Base-by-base conservation (phyloP, 2,113 vertebrate species). In the Rhinoderma darwinii region DNA sequence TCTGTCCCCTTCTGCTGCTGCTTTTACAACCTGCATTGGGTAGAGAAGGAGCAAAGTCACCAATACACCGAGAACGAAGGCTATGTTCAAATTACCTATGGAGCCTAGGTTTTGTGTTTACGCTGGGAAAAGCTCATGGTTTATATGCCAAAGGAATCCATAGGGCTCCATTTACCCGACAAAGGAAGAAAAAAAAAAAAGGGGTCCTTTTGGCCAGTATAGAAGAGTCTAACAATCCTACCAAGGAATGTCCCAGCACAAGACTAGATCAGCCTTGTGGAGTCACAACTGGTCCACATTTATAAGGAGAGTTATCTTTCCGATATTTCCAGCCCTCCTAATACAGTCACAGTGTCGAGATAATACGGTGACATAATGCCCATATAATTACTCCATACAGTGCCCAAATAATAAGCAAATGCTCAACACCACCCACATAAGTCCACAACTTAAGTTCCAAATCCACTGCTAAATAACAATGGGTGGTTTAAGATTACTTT, bases 1-100 rank as follows among this genome's bases (percentile, higher is more conserved):
- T 84, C 93, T 88, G 91, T 98, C 94, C 1, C 96, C 94, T 0
- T 95, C 90, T 0, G 96, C 95, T 0, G 97, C 96, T 0, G 97
- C 97, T 47, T 96, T 93, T 74, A 98, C 94, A 88, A 98, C 96
- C 97, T 97, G 86, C 47, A 27, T 0, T 6, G 27, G 30, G 11
- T 15, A 82, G n/a, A 63, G 20, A 0, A 35, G 0, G 37, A 14
- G 68, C 9, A 3, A 1, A 41, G 68, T 72, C 37, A 37, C 63
- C 15, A 66, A 66, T 4, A 20, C 32, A 2, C 14, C 0, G 32
- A 2, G 6, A 5, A 41, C 35, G 10, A 41, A 12, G n/a, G n/a
- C n/a, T n/a, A n/a, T n/a, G n/a, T n/a, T n/a, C n/a, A n/a, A n/a
- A n/a, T n/a, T n/a, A n/a, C n/a, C n/a, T n/a, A n/a, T n/a, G n/a